Percentiles rank a stretch among this genome's conserved stretches.
phyloP scores from a whole-genome alignment of 1,140 invertebrate genomes.

The Trichogramma pretiosum region DNA sequence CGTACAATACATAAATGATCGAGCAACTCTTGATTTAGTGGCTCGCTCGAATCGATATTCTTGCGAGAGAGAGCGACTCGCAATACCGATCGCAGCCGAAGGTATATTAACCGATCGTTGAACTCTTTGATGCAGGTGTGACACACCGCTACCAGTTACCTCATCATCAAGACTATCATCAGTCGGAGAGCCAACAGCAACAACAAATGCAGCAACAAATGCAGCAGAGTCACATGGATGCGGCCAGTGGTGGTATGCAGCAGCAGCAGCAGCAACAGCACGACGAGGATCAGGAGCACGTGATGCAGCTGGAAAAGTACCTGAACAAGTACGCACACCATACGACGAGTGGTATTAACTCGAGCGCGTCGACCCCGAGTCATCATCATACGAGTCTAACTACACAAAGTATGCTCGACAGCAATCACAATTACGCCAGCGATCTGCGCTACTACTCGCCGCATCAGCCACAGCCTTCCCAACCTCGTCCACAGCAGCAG shows the following conservation, averaged over 20 bases:
- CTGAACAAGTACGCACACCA: slow-evolving; percentile 46
- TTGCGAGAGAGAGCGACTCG: too few relatives aligned
- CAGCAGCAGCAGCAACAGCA: slow-evolving; percentile 34
- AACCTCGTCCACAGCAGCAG: slow-evolving; percentile 43
- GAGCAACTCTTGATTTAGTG: too few relatives aligned
- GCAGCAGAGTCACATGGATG: slow-evolving; percentile 31
- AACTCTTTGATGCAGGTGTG: slow-evolving; percentile 24
- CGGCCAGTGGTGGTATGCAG: slow-evolving; percentile 10
- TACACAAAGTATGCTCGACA: slow-evolving; percentile 40
- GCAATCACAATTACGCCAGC: slow-evolving; percentile 47
- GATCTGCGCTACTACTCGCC: slow-evolving; percentile 40
- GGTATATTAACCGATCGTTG: too few relatives aligned
- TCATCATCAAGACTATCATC: slow-evolving; percentile 41
- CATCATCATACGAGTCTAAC: slow-evolving; percentile 32
- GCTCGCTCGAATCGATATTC: too few relatives aligned
- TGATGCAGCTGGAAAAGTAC: slow-evolving; percentile 43
- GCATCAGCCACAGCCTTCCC: slow-evolving; percentile 37
- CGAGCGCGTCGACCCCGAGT: slow-evolving; percentile 22
- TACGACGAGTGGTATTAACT: too few relatives aligned
- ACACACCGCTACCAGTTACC: slow-evolving; percentile 39
- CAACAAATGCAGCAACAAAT: slow-evolving; percentile 14
- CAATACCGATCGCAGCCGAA: too few relatives aligned
- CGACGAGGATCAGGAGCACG: slow-evolving; percentile 40
- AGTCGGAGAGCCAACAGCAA: slow-evolving; percentile 21
- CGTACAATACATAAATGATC: too few relatives aligned